These are phyloP conservation scores for Campylorhamphus procurvoides DNA, from an alignment of 2,113 vertebrate species.

Conservation along the genomic window DNA sequence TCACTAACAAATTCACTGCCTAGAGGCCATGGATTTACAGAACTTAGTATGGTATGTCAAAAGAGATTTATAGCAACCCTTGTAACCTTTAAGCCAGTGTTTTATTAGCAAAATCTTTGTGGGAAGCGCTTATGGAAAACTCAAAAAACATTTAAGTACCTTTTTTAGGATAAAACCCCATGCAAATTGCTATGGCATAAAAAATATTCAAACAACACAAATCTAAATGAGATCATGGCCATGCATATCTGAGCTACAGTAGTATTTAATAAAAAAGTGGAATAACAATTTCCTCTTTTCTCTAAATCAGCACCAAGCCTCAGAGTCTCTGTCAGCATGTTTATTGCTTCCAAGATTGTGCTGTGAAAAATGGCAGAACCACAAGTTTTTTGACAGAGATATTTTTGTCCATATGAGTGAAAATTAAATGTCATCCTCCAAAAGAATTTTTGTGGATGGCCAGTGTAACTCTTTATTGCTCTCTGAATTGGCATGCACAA, in stretches of 20 bases:
- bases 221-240: constrained; percentile 45
- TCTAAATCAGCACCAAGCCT: constrained; percentile 44
- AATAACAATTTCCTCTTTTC: constrained; percentile 41
- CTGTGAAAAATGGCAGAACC: constrained; percentile 4
- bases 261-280: neutral
- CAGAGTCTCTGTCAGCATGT: neutral
- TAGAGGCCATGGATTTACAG: neutral
- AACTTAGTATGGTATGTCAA: neutral
- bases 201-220: constrained; percentile 25
- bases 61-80: constrained; percentile 41
- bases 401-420: neutral
- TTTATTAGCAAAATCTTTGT: constrained; percentile 47
- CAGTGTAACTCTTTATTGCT: neutral
- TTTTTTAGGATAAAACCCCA: neutral
- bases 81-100: constrained; percentile 39
- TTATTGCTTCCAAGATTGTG: constrained; percentile 14
- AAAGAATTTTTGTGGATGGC: neutral
- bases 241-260: constrained; percentile 4
- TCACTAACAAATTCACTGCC: constrained; percentile 9
- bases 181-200: constrained; percentile 1
- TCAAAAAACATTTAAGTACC: constrained; percentile 3
- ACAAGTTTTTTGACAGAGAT: neutral
- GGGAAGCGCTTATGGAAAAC: constrained; percentile 35
- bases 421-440: neutral
- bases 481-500: neutral